Base-by-base conservation (phyloP, 2,888 invertebrate species). In the Clivina fossor region DNA sequence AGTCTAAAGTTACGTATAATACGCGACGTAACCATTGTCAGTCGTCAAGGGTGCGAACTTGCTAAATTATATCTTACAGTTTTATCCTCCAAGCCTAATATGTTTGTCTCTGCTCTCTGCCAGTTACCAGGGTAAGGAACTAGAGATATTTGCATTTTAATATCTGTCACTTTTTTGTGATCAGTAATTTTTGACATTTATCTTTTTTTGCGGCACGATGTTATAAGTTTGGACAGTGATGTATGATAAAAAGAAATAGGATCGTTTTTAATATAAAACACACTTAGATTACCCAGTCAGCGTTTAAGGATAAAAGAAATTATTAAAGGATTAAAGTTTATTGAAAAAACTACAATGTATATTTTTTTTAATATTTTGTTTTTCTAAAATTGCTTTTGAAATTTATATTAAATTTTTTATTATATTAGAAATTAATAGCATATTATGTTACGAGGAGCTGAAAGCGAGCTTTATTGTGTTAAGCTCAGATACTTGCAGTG, bases 121-220 rank as follows among this genome's bases (percentile, higher is more conserved):
- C 33, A 32, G 33, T 46, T 46, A 9, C 32, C 46, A 47, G 47
- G 28, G 9, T 24, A 38, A 38, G 38, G 28, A 43, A 18, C 33
- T 19, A 22, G 22, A 13, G 47, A 38, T 40, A 49, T 49, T 49
- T 49, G 40, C 49, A 49, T 49, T 38, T 40, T 49, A 49, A 49
- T 49, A 49, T 49, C 49, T 38, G 49, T 49, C 49, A 49, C 40
- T 38, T 28, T 30, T 33, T 20, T 18, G 20, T 38, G 49, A 49
- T 49, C 28, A 38, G 38, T 40, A 47, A 47, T 47, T 47, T 47
- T 33, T 22, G 47, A 28, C 47, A 33, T 47, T 33, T 46, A 22
- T 19, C 47, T 32, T 47, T 47, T 47, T 47, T 47, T 32, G 22
- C 15, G 13, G 13, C 7, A 33, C 13, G 8, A 15, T 33, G 4